Evolutionary conservation across 2,797 vertebrate species (phyloP), one percentile per base, ranked within the genome.

Genomic region (Coregonus suidteri): DNA sequence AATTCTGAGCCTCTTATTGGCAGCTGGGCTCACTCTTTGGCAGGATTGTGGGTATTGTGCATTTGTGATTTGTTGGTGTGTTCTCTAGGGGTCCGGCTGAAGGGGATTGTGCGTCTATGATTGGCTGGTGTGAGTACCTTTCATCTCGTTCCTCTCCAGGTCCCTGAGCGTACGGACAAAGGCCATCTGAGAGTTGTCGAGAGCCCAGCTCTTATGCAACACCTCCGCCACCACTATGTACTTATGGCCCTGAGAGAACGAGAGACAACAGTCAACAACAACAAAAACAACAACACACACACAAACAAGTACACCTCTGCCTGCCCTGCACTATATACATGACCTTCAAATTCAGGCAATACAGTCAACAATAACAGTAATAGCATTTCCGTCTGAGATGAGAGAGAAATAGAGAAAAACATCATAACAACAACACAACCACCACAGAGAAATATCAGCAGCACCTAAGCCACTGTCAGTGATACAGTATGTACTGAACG

Each of bases 141-240:
- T 96, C 56, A 71, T 90, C 80, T 96, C 93, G 56, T 86, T 93
- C 89, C 93, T 96, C 90, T 96, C 93, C 73, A 88, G 75, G 67
- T 96, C 95, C 91, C 88, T 95, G 54, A 97, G 91, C 16, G 84
- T 86, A 70, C 95, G 89, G 85, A 95, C 87, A 88, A 97, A 95
- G 64, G 80, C 80, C 82, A 88, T 41, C 75, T 97, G 92, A 75
- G 87, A 94, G 76, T 96, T 93, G 51, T 94, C 94, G 88, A 98
- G 91, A 68, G 92, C 77, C 97, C 97, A 98, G 83, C 94, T 98
- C 73, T 94, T 88, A 47, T 47, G 74, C 34, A 98, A 85, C 74
- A 99, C 94, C 75, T 94, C 83, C 16, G 94, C 95, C 88, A 96
- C 93, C 87, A 98, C 88, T 77, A 96, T 86, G 66, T 97, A 98